These are phyloP conservation scores for Trypoxylus dichotomus DNA, from an alignment of 1,140 invertebrate species.

Conservation along the genomic window DNA sequence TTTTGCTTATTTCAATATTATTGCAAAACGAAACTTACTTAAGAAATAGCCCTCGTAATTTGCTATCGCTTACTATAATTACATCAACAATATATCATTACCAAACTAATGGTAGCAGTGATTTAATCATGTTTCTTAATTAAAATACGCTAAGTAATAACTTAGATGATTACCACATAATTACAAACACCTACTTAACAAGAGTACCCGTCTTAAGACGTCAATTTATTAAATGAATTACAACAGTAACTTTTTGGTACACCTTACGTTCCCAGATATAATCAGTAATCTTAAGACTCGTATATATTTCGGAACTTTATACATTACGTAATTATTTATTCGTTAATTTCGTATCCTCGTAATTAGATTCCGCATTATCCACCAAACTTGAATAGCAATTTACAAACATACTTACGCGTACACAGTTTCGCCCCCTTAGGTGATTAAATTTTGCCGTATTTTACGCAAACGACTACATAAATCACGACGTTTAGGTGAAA, in stretches of 20 bases:
- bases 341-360: not conserved
- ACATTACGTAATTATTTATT: not conserved
- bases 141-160: no score
- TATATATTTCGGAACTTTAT: not conserved
- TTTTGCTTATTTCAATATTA: no score
- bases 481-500: constrained; percentile 13
- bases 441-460: constrained; percentile 2
- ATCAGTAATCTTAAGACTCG: not conserved
- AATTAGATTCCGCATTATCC: not conserved
- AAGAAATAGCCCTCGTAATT: no score
- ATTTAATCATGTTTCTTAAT: no score
- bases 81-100: no score
- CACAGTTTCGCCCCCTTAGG: not conserved
- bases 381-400: not conserved
- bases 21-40: no score
- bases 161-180: no score
- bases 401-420: not conserved
- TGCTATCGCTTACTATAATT: no score
- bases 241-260: not conserved
- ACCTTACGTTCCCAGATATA: not conserved
- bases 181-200: no score
- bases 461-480: not conserved
- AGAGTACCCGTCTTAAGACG: no score
- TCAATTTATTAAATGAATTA: no score
- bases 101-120: no score